These are phyloP conservation scores for Festucalex cinctus DNA, from an alignment of 2,113 vertebrate genomes.

Conservation along the genomic window DNA sequence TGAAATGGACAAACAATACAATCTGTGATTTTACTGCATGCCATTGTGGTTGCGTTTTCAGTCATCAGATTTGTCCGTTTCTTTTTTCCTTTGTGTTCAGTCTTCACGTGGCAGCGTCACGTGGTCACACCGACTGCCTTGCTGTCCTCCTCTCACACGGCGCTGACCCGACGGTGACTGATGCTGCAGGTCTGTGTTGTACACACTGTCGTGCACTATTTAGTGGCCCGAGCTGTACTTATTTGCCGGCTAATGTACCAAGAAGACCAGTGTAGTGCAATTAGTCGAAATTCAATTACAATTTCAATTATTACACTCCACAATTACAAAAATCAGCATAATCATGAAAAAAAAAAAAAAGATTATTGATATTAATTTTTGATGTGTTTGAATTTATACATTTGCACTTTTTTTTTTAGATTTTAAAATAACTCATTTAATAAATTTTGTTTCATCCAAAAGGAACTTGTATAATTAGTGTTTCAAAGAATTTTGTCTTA, in stretches of 20 bases:
- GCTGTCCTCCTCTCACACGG: slow-evolving; percentile 86
- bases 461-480: too few relatives aligned
- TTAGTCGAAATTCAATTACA: too few relatives aligned
- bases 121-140: slow-evolving; percentile 87
- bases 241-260: not conserved
- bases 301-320: too few relatives aligned
- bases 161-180: slow-evolving; percentile 81
- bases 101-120: slow-evolving; percentile 87
- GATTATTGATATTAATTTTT: too few relatives aligned
- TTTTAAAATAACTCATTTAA: too few relatives aligned
- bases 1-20: not conserved
- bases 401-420: too few relatives aligned
- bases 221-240: not conserved
- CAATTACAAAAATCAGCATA: too few relatives aligned
- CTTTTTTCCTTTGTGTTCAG: slow-evolving; percentile 47
- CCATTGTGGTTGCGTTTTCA: not conserved
- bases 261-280: not conserved
- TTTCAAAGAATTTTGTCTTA: too few relatives aligned
- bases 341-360: too few relatives aligned
- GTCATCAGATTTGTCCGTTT: not conserved
- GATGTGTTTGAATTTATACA: too few relatives aligned
- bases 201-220: not conserved
- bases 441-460: too few relatives aligned
- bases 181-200: slow-evolving; percentile 79
- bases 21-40: not conserved